Base-by-base conservation (phyloP, 2,888 invertebrate species). In the Chouioia cunea region DNA sequence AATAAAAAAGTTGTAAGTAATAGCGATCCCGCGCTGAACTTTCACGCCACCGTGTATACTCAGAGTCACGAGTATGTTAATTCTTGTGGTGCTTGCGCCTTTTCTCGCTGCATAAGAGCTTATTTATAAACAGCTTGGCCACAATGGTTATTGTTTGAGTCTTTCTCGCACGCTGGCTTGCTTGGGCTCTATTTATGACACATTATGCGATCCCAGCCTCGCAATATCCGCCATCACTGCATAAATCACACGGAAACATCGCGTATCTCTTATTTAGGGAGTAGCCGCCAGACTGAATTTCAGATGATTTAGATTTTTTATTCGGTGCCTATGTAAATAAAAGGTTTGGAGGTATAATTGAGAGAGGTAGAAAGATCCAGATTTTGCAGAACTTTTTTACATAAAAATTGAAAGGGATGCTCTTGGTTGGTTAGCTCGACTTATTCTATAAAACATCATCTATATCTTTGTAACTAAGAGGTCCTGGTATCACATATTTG, bases 101-200 rank as follows among this genome's bases (percentile, higher is more conserved):
- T 59, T 59, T 54, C 60, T 48, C 70, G 6, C 46, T 67, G 70
- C 77, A 76, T 76, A 77, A 76, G 73, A 79, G 79, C 81, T 82
- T 82, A 82, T 82, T 82, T 81, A 82, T 82, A 83, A 83, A 82
- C 81, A 80, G 79, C 77, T 79, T 78, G 77, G 78, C 83, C 78
- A 85, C 85, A 85, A 85, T 85, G 85, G 84, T 85, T 85, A 85
- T 85, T 85, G 85, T 85, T 83, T 83, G 81, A 82, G 80, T 78
- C 36, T 36, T 36, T 36, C 36, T 67, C 74, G 75, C 78, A 79
- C 79, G 78, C 80, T 77, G 76, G 77, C 77, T 76, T 75, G 78
- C 78, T 79, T 82, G 82, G 83, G 15, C 82, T 58, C 84, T 85
- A 84, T 85, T 85, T 85, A 85, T 85, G 85, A 85, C 85, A 84